Evolutionary conservation across 2,113 vertebrate species (phyloP), one percentile per base, ranked within the genome.

Genomic region (Calidris pugnax): DNA sequence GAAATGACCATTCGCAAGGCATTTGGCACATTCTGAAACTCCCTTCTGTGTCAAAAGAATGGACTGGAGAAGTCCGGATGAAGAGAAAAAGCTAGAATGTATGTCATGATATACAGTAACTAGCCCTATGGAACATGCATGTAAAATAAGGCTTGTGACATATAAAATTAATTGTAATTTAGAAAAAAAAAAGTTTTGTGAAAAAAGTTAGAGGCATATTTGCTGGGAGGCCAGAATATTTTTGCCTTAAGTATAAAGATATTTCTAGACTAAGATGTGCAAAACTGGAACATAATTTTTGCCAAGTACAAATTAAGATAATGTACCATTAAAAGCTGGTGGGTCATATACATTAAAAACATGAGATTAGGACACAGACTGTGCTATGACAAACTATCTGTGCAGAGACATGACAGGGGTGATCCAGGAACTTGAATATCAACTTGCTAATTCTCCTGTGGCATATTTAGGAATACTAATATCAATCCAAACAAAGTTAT

Each of bases 271-370:
- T 32, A 84, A 73, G 74, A 89, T 76, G 62, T 87, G 66, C 57
- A 94, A 89, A 94, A 92, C 66, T 47, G 50, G 59, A 97, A 85
- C 57, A 51, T 2, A 24, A 28, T 87, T 96, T 94, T 80, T 91
- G 57, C 63, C 41, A 94, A 87, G 32, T 69, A 95, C 48, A 93
- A 86, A 89, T 95, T 71, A 92, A 90, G 57, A n/a, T 94, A 94
- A 97, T 93, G 85, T 91, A 93, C 79, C 90, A 87, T 90, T 94
- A 87, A 93, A 95, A 95, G 73, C 73, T 92, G 45, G 59, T 3
- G 2, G 76, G 73, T 95, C 41, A 59, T 43, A 85, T 30, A 85
- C 62, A 74, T 79, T 89, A 92, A 94, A 88, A 94, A 45, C n/a
- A 47, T 23, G 30, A 88, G 20, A 73, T 66, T 71, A 82, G 74